phyloP scores from a whole-genome alignment of 2,797 vertebrate genomes.

The Vireo griseus region DNA sequence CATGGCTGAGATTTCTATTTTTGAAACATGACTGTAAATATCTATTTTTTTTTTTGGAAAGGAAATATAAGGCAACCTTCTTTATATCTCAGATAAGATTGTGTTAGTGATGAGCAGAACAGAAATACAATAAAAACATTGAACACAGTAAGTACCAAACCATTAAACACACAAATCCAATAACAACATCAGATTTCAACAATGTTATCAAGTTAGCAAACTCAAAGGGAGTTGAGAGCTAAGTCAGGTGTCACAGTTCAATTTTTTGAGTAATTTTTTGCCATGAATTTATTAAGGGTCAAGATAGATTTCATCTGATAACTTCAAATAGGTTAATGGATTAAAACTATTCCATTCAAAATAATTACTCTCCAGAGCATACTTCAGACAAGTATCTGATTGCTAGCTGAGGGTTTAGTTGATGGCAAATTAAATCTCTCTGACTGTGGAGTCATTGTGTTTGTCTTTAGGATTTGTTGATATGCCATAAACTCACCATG shows the following conservation, averaged over 20 bases:
- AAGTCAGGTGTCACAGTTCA: not conserved
- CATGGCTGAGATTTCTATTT: constrained; percentile 3
- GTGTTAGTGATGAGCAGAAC: not conserved
- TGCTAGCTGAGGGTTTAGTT: constrained; percentile 9
- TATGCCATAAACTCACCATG: constrained; percentile 31
- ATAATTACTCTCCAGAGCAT: not conserved
- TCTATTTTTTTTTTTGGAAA: not conserved
- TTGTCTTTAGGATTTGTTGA: constrained; percentile 39
- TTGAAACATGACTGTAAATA: constrained; percentile 21
- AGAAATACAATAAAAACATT: not conserved
- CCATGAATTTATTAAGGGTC: not conserved
- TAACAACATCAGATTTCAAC: not conserved
- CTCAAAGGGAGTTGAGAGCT: not conserved
- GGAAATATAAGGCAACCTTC: constrained; percentile 9
- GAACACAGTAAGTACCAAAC: not conserved
- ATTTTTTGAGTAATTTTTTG: not conserved
- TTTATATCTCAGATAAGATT: not conserved
- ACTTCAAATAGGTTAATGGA: not conserved
- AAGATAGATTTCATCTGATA: not conserved
- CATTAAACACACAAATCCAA: not conserved
- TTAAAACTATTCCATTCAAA: not conserved
- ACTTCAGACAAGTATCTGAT: not conserved
- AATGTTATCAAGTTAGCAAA: not conserved
- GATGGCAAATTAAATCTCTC: constrained; percentile 15
- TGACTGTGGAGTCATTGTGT: constrained; percentile 12